phyloP scores from a whole-genome alignment of 2,113 vertebrate genomes.

The Lycaon pictus region DNA sequence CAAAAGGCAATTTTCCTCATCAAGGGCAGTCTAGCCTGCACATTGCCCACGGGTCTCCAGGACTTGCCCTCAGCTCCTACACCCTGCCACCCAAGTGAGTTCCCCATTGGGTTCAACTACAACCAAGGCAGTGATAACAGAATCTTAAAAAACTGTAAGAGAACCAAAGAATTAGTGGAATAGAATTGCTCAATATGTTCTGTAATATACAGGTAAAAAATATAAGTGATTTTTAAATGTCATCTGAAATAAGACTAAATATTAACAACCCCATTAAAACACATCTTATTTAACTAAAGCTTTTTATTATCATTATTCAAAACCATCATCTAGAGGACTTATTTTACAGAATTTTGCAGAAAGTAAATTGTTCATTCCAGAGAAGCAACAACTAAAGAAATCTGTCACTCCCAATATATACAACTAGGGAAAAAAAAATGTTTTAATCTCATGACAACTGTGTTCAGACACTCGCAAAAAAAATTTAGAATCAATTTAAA shows the following conservation, averaged over 20 bases:
- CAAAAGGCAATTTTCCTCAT: background rate
- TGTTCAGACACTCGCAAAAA: conserved; percentile 24
- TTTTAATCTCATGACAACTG: conserved; percentile 55
- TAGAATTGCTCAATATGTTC: background rate
- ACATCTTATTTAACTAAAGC: background rate
- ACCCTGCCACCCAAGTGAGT: background rate
- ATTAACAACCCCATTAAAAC: background rate
- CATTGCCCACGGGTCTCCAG: background rate
- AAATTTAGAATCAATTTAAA: conserved; percentile 42
- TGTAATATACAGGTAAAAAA: background rate
- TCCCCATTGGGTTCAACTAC: background rate
- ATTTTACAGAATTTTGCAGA: background rate
- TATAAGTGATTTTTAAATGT: background rate
- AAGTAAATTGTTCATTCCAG: background rate
- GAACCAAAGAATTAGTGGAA: background rate
- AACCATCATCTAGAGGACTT: background rate
- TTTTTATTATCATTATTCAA: background rate
- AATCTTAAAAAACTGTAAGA: background rate
- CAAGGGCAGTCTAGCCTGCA: background rate
- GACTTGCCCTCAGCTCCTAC: background rate
- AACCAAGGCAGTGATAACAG: background rate
- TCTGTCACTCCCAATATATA: background rate
- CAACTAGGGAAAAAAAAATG: background rate
- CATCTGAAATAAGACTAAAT: background rate
- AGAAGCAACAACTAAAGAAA: conserved; percentile 36